These are phyloP conservation scores for Setipinna tenuifilis DNA, from an alignment of 2,797 vertebrate species.

Conservation along the genomic window DNA sequence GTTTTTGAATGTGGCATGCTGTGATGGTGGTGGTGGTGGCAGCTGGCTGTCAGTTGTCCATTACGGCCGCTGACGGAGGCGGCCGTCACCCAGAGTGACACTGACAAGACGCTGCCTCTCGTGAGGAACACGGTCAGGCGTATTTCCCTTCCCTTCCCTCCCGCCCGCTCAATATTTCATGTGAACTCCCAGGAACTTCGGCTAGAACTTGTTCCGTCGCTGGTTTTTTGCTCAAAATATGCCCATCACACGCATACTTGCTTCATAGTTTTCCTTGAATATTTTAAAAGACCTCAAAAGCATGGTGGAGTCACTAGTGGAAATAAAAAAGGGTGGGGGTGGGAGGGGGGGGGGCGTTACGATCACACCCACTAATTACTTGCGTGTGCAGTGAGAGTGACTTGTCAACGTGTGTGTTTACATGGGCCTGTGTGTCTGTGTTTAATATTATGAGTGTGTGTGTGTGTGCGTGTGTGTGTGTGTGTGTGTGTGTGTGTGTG, in stretches of 20 bases:
- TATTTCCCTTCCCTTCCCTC: neutral
- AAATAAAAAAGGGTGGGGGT: too few relatives aligned
- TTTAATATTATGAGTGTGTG: neutral
- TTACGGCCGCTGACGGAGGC: conserved; percentile 38
- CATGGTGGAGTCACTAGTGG: neutral
- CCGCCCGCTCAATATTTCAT: conserved; percentile 38
- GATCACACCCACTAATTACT: neutral
- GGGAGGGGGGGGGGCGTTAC: neutral
- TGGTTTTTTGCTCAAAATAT: neutral
- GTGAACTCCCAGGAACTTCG: conserved; percentile 14
- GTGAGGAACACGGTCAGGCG: conserved; percentile 38
- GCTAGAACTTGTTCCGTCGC: neutral
- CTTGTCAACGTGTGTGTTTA: neutral
- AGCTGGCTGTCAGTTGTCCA: conserved; percentile 43
- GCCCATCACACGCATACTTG: neutral
- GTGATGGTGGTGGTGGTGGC: conserved; percentile 21
- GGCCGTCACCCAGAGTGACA: conserved; percentile 41
- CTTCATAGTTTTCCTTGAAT: neutral
- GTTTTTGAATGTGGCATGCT: neutral
- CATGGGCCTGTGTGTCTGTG: neutral
- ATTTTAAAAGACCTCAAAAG: neutral
- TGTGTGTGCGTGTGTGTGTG: neutral
- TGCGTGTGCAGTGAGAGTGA: neutral
- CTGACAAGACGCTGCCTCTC: conserved; percentile 37
- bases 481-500: neutral